Percentiles rank a stretch among this genome's conserved stretches.
phyloP scores from a whole-genome alignment of 2,888 invertebrate genomes.

The Drosophila ustulata region DNA sequence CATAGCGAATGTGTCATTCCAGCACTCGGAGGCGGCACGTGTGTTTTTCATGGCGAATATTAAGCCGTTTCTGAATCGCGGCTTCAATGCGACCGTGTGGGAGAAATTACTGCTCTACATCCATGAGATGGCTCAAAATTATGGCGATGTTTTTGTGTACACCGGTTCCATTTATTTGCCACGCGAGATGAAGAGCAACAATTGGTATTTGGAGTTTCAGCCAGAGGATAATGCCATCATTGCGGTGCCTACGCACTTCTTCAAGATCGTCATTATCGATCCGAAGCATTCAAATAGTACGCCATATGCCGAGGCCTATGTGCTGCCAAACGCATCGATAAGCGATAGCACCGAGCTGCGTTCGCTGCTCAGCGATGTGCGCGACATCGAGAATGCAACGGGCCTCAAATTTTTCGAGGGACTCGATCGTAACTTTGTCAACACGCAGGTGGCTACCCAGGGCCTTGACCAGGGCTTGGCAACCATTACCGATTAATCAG shows the following conservation, averaged over 20 bases:
- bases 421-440: conserved; percentile 67
- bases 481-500: conserved; percentile 8
- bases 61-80: conserved; percentile 60
- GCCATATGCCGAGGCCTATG: conserved; percentile 73
- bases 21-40: conserved; percentile 66
- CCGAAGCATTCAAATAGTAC: conserved; percentile 26
- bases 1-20: conserved; percentile 2
- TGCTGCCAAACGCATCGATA: conserved; percentile 58
- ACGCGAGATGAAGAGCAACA: conserved; percentile 47
- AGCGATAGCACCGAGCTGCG: conserved; percentile 48
- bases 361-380: conserved; percentile 60
- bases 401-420: conserved; percentile 69
- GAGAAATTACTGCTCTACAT: conserved; percentile 56
- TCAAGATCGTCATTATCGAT: conserved; percentile 67
- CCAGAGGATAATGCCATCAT: conserved; percentile 61
- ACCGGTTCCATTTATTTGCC: conserved; percentile 73
- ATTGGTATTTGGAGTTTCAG: conserved; percentile 70
- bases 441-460: conserved; percentile 36
- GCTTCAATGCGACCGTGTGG: conserved; percentile 63
- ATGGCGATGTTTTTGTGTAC: conserved; percentile 60
- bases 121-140: conserved; percentile 37
- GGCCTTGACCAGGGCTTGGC: neutral
- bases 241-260: conserved; percentile 72
- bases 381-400: conserved; percentile 69
- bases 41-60: conserved; percentile 73